phyloP scores from a whole-genome alignment of 2,113 vertebrate species.

The Amphiprion percula region DNA sequence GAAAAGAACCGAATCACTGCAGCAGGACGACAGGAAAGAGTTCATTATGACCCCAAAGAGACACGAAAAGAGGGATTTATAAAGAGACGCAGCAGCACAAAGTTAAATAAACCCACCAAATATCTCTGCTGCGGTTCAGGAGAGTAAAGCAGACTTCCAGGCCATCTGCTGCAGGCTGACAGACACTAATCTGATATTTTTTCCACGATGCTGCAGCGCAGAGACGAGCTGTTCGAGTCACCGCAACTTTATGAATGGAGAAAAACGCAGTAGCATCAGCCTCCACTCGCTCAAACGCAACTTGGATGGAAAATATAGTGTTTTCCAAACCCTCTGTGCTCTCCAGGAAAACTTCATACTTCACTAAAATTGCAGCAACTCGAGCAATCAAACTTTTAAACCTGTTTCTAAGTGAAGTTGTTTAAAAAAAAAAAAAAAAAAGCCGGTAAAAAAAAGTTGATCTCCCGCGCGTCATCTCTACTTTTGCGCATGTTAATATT shows the following conservation, averaged over 20 bases:
- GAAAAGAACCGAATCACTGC: background rate
- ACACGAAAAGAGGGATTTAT: background rate
- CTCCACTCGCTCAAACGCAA: conserved; percentile 27
- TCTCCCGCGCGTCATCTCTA: background rate
- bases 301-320: background rate
- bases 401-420: background rate
- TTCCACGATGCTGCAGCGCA: conserved; percentile 21
- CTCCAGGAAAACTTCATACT: conserved; percentile 4
- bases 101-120: background rate
- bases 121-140: background rate
- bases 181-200: background rate
- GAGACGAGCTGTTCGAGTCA: conserved; percentile 24
- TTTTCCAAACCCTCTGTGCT: background rate
- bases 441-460: conserved; percentile 5
- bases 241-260: conserved; percentile 79
- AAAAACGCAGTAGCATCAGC: conserved; percentile 48
- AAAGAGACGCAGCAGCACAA: background rate
- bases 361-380: background rate
- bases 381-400: conserved; percentile 22
- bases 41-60: background rate
- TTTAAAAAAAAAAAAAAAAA: no score
- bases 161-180: conserved; percentile 4
- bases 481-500: conserved; percentile 1
- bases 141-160: background rate
- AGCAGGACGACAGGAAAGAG: no score